Evolutionary conservation across 2,888 invertebrate genomes (phyloP).

Genomic region (Omphaloscelis lunosa): DNA sequence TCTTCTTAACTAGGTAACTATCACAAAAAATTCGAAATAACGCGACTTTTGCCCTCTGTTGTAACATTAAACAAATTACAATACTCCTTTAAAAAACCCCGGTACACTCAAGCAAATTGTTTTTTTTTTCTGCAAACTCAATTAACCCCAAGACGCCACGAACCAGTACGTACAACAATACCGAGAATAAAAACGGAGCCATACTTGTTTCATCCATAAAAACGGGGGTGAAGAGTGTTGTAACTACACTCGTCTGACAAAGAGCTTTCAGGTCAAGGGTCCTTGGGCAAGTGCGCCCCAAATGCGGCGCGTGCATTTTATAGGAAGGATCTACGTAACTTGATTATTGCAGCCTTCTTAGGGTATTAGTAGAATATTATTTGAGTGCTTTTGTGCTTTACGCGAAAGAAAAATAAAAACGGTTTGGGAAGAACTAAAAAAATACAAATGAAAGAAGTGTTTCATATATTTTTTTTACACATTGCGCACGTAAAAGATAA

Average conservation of each 20-base stretch:
- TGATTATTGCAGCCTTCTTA: constrained; percentile 62
- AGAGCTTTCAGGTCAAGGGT: constrained; percentile 78
- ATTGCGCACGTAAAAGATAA: neutral
- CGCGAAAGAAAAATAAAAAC: neutral
- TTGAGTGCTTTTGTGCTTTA: neutral
- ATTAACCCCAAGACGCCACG: constrained; percentile 22
- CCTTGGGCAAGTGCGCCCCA: constrained; percentile 65
- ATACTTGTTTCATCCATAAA: constrained; percentile 66
- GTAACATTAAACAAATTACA: neutral
- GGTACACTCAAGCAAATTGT: neutral
- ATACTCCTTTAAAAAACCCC: neutral
- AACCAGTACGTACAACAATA: constrained; percentile 39
- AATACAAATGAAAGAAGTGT: neutral
- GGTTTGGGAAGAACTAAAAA: neutral
- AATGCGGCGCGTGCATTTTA: constrained; percentile 69
- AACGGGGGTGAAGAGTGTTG: constrained; percentile 65
- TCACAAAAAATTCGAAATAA: neutral
- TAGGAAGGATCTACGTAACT: constrained; percentile 69
- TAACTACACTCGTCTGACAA: constrained; percentile 73
- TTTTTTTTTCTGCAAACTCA: constrained; percentile 25
- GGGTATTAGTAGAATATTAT: constrained; percentile 19
- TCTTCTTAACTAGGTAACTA: neutral
- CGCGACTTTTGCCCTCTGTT: neutral
- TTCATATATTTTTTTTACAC: neutral
- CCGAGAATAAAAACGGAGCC: constrained; percentile 39